These are phyloP conservation scores for Rana temporaria DNA, from an alignment of 2,113 vertebrate species.

Conservation along the genomic window DNA sequence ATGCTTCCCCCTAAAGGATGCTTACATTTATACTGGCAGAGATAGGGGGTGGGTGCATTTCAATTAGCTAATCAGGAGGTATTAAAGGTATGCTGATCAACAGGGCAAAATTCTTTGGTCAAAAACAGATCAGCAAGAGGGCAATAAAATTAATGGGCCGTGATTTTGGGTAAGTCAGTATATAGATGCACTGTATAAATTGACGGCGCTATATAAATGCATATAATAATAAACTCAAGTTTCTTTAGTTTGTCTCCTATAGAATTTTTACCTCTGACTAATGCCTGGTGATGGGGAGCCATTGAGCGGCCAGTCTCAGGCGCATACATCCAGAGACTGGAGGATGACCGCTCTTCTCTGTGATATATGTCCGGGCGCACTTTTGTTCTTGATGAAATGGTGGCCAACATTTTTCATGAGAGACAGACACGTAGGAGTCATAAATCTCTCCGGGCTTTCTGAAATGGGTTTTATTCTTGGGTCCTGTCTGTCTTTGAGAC, in stretches of 20 bases:
- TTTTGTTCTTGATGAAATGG: constrained; percentile 33
- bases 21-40: too few relatives aligned
- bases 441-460: constrained; percentile 46
- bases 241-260: background rate
- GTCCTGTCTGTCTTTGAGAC: constrained; percentile 10
- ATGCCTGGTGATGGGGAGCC: background rate
- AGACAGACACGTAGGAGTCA: constrained; percentile 11
- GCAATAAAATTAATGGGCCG: too few relatives aligned
- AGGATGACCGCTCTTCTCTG: background rate
- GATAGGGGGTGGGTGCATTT: too few relatives aligned
- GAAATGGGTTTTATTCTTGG: constrained; percentile 18
- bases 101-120: too few relatives aligned
- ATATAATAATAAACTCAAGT: background rate
- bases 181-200: too few relatives aligned
- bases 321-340: constrained; percentile 4
- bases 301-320: background rate
- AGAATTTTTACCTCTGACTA: background rate
- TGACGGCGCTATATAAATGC: too few relatives aligned
- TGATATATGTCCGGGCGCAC: constrained; percentile 1
- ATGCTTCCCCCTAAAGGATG: too few relatives aligned
- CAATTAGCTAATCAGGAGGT: too few relatives aligned
- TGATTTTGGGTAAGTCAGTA: too few relatives aligned
- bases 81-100: too few relatives aligned
- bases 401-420: constrained; percentile 5
- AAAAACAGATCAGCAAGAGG: too few relatives aligned